Conservation (phyloP, 2,797 vertebrate species). For the Cottoperca gobio region DNA sequence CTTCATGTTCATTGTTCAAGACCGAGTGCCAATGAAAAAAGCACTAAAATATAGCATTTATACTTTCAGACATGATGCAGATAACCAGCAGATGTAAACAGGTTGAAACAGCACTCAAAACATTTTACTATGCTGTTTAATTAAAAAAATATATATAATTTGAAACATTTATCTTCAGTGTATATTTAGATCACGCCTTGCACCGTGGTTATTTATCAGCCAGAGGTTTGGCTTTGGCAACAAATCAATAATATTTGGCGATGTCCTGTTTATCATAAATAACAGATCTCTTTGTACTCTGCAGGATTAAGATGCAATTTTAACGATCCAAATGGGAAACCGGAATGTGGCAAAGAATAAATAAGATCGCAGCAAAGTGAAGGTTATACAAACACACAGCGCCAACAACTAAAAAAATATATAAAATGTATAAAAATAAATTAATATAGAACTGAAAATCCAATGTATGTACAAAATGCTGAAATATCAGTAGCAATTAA, state of each 20-base stretch:
- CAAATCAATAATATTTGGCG: conserved; percentile 9
- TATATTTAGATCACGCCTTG: not conserved
- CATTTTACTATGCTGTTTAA: not conserved
- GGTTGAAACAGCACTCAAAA: not conserved
- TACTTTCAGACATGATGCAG: not conserved
- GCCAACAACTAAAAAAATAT: not conserved
- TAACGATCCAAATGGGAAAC: conserved; percentile 11
- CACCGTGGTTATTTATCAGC: conserved; percentile 36
- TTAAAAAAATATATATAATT: not conserved
- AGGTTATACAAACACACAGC: not conserved
- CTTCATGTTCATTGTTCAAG: conserved; percentile 10
- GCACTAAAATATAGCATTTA: not conserved
- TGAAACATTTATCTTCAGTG: not conserved
- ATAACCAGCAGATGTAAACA: not conserved
- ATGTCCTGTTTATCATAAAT: conserved; percentile 33
- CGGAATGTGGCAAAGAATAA: conserved; percentile 22
- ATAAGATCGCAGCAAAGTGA: conserved; percentile 9
- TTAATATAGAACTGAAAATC: not conserved
- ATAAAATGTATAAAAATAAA: not conserved
- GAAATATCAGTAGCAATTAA: not conserved
- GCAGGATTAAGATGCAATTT: conserved; percentile 34
- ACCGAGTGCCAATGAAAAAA: not conserved
- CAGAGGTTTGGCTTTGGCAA: conserved; percentile 12
- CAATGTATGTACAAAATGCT: conserved; percentile 1
- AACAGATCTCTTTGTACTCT: conserved; percentile 37